A percentile compares a stretch with the other conserved stretches of the same genome.
Conservation (phyloP, 2,113 vertebrate genomes). For the Poeciliopsis retropinna region DNA sequence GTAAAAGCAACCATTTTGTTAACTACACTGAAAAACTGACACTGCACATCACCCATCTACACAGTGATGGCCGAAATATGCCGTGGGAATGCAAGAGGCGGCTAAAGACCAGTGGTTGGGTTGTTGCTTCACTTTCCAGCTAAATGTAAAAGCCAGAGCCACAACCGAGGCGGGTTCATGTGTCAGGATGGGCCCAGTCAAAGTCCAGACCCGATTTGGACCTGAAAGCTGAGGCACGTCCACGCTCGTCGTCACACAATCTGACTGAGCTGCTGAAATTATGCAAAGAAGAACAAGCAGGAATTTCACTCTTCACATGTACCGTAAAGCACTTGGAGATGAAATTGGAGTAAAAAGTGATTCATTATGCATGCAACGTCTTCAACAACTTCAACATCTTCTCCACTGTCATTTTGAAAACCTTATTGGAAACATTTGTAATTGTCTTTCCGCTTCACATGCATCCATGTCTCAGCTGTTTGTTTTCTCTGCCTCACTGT, state of each 20-base stretch:
- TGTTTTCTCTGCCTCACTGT: conserved; percentile 14
- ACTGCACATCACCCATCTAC: too few relatives aligned
- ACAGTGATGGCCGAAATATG: too few relatives aligned
- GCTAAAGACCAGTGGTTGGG: too few relatives aligned
- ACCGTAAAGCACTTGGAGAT: background rate
- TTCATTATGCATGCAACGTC: background rate
- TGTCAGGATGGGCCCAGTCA: background rate
- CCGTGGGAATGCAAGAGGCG: too few relatives aligned
- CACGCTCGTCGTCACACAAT: background rate
- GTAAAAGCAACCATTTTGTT: too few relatives aligned
- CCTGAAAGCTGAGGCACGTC: background rate
- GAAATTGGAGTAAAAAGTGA: background rate
- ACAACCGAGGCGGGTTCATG: background rate
- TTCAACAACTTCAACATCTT: background rate
- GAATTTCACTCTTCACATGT: background rate
- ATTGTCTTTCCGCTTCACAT: background rate
- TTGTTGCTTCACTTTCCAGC: too few relatives aligned
- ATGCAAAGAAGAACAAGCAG: background rate
- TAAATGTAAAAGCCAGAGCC: too few relatives aligned
- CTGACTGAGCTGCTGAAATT: background rate
- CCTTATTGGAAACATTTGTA: background rate
- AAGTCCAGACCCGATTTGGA: too few relatives aligned
- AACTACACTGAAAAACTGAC: too few relatives aligned
- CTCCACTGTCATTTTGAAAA: background rate
- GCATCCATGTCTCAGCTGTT: background rate